Evolutionary conservation across 1,140 invertebrate species (phyloP).

Genomic region (Hestina assimilis): DNA sequence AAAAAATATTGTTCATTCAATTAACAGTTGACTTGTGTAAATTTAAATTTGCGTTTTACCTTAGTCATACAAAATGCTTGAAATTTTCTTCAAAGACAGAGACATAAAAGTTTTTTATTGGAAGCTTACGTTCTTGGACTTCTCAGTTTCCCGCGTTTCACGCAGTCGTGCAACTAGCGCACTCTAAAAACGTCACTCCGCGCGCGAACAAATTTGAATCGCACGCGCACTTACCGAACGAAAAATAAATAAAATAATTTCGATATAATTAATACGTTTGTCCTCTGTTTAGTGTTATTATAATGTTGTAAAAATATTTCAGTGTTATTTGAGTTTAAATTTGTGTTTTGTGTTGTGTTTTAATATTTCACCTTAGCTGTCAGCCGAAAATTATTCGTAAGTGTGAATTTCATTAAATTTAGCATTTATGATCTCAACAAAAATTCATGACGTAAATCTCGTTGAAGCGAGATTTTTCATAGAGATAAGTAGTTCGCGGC

Average conservation of each 20-base stretch:
- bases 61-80: neutral
- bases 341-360: slow-evolving; percentile 42
- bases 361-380: slow-evolving; percentile 18
- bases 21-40: too few relatives aligned
- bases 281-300: slow-evolving; percentile 36
- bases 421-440: slow-evolving; percentile 22
- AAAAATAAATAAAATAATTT: slow-evolving; percentile 38
- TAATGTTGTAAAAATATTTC: slow-evolving; percentile 33
- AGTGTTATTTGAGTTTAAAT: slow-evolving; percentile 29
- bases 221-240: slow-evolving; percentile 46
- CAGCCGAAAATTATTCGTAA: slow-evolving; percentile 26
- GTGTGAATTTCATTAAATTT: slow-evolving; percentile 27
- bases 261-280: slow-evolving; percentile 20
- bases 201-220: slow-evolving; percentile 56
- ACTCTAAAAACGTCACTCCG: slow-evolving; percentile 51
- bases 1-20: too few relatives aligned
- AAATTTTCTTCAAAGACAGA: neutral
- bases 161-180: slow-evolving; percentile 35
- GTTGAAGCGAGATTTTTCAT: slow-evolving; percentile 28
- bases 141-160: slow-evolving; percentile 47
- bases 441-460: slow-evolving; percentile 20
- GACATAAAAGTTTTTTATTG: neutral
- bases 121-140: neutral
- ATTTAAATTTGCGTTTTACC: too few relatives aligned
- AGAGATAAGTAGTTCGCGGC: slow-evolving; percentile 34